Base-by-base conservation (phyloP, 1,140 invertebrate species). In the Phenacoccus solenopsis region DNA sequence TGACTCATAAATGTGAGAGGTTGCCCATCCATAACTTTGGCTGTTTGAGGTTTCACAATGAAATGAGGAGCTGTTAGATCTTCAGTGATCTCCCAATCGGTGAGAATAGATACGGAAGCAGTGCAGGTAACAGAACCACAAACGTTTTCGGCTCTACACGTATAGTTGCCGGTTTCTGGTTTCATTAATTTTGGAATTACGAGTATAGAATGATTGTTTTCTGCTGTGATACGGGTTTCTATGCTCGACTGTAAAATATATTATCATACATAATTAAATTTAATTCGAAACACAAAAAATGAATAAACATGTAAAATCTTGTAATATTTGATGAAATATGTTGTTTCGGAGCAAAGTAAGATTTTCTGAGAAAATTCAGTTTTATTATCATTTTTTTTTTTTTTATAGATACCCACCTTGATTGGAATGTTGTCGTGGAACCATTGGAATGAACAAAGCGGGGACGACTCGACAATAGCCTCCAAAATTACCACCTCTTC, bases 1-100 rank as follows among this genome's bases (percentile, higher is more conserved):
- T 86, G 79, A 75, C 90, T 92, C 70, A 81, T 86, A 57, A 98
- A 84, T 73, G 86, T 83, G 25, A 93, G 89, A 75, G 90, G 87
- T 76, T 96, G 92, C 56, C 93, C 92, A 79, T 97, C 94, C 93
- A 96, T 97, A 7, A 96, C 88, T 74, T 87, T 86, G 1, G 88
- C 79, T 20, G 88, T 85, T 61, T 84, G 82, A 67, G 94, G 80
- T 74, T 84, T 84, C 75, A 85, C 85, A 16, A 86, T 81, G 74
- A 96, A 93, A 72, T 84, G 82, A 22, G 93, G 93, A 21, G 88
- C 85, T n/a, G 78, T 76, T 22, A 88, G 80, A 77, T 88, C 85
- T 25, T 82, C 75, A 1, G 83, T 79, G 73, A 85, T 81, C 75
- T 87, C 83, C 78, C 83, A 83, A 73, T 84, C 82, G 57, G 87